Conservation (phyloP, 2,113 vertebrate species). For the Trematocara macrostoma region DNA sequence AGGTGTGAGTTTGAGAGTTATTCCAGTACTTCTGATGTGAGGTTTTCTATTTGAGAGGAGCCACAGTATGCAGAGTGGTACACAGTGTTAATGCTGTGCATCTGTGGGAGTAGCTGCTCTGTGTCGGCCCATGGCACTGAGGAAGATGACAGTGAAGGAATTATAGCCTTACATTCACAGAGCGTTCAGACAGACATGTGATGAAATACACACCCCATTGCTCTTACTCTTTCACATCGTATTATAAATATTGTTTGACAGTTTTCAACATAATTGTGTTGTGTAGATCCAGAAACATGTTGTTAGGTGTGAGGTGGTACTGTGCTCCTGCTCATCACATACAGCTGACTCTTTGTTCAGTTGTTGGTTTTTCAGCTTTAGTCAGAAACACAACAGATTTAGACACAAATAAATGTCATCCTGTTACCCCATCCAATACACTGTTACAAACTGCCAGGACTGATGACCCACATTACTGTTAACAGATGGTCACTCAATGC, state of each 20-base stretch:
- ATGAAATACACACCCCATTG: background rate
- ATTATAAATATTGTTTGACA: background rate
- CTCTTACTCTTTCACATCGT: background rate
- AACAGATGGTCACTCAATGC: background rate
- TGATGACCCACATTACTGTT: background rate
- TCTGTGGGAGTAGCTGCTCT: background rate
- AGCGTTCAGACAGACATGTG: background rate
- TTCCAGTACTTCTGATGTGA: background rate
- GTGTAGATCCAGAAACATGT: background rate
- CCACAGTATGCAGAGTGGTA: background rate
- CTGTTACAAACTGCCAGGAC: background rate
- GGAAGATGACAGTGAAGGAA: background rate
- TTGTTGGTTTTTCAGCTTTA: background rate
- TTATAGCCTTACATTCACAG: background rate
- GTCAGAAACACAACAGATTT: background rate
- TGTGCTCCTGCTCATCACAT: background rate
- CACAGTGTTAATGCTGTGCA: background rate
- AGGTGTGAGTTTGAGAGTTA: background rate
- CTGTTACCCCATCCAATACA: background rate
- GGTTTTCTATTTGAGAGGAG: background rate
- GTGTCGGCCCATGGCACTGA: background rate
- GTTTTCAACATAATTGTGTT: background rate
- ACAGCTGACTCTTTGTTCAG: background rate
- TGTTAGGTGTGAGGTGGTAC: background rate
- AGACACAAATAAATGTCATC: background rate